Base-by-base conservation (phyloP, 2,797 vertebrate genomes). In the Mycteria americana region DNA sequence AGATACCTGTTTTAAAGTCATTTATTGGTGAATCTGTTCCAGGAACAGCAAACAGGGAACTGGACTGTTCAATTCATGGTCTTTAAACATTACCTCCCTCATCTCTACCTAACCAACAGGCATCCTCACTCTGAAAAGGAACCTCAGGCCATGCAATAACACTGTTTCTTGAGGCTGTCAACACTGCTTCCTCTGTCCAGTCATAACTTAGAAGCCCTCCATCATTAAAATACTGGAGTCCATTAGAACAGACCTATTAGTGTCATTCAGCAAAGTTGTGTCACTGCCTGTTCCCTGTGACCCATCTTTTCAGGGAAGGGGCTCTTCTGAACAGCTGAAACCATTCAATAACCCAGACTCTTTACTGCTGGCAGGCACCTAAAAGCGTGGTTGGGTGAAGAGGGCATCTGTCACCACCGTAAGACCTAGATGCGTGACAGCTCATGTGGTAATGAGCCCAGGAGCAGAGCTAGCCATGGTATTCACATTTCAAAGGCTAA, bases 61-160 rank as follows among this genome's bases (percentile, higher is more conserved):
- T 41, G 16, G 18, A 28, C 25, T 75, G 16, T 25, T 85, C 37
- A 41, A 1, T 31, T 92, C 6, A 7, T 1, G 2, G 11, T 50
- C 80, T 84, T 54, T 13, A 75, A 30, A 12, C 1, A 0, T 48
- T 37, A n/a, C 6, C 6, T 41, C 15, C 19, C 13, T 56, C 18
- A 21, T n/a, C 6, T 72, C 31, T 43, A 15, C 25, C 24, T 37
- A 67, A 56, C 0, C 35, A 14, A 18, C 1, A 2, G n/a, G 3
- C 7, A 30, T 35, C 35, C 57, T 81, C n/a, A 19, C 33, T n/a
- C 37, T 3, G 3, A 79, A 43, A 37, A 64, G 22, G 37, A 67
- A 68, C 39, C 27, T 92, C 74, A 68, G 62, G 31, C 41, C 27
- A n/a, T 13, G 4, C 48, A 82, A 67, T 19, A 72, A 31, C 13